These are phyloP conservation scores for Cephalopholis sonnerati DNA, from an alignment of 2,113 vertebrate species.

Conservation along the genomic window DNA sequence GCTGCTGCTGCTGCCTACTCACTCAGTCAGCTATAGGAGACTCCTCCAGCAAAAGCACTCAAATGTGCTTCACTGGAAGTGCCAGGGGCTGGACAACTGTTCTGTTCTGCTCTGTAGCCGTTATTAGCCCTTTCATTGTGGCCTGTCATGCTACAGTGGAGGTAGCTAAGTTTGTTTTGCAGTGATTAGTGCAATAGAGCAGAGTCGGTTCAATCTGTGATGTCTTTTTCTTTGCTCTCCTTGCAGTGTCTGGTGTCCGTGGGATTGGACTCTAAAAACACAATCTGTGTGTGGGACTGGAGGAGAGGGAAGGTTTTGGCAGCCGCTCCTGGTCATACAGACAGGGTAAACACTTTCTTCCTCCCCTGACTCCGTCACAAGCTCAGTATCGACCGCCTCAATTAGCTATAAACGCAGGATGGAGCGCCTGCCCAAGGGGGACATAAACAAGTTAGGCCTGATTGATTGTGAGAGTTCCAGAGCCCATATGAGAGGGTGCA, in stretches of 20 bases:
- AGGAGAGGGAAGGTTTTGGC: conserved; percentile 95
- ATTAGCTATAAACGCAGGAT: conserved; percentile 59
- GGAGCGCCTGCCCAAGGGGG: conserved; percentile 42
- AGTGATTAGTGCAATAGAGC: conserved; percentile 57
- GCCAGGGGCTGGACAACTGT: conserved; percentile 80
- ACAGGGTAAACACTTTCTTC: conserved; percentile 89
- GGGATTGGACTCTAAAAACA: conserved; percentile 98
- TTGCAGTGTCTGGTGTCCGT: conserved; percentile 97
- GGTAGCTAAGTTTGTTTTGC: conserved; percentile 40
- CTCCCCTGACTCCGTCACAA: conserved; percentile 39
- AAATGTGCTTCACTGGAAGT: conserved; percentile 69
- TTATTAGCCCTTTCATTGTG: conserved; percentile 69
- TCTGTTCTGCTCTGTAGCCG: conserved; percentile 64
- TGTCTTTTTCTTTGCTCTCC: conserved; percentile 55
- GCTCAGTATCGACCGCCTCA: conserved; percentile 59
- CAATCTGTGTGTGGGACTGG: conserved; percentile 99
- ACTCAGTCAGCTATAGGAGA: conserved; percentile 74
- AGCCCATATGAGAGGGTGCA: conserved; percentile 46
- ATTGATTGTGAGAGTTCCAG: conserved; percentile 68
- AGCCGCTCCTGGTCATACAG: conserved; percentile 96
- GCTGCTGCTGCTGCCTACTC: conserved; percentile 72
- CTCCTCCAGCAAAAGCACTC: conserved; percentile 73
- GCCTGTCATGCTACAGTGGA: conserved; percentile 43
- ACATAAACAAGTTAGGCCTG: conserved; percentile 73
- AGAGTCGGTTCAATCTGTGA: conserved; percentile 51